Evolutionary conservation across 2,888 invertebrate genomes (phyloP).

Genomic region (Muscina levida): DNA sequence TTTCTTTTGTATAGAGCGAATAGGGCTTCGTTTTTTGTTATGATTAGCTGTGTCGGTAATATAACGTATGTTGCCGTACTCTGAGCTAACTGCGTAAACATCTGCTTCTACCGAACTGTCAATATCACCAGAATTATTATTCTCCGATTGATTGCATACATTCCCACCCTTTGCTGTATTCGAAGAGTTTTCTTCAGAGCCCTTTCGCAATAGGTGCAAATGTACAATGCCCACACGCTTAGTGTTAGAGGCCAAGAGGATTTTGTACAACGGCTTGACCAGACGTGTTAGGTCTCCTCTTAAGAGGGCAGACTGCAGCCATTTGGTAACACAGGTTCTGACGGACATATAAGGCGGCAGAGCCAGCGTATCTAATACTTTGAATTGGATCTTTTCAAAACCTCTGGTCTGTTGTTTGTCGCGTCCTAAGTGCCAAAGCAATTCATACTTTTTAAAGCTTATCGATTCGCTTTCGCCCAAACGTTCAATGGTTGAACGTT

Average conservation of each 20-base stretch:
- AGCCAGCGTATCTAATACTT: slow-evolving; percentile 81
- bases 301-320: slow-evolving; percentile 87
- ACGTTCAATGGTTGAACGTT: slow-evolving; percentile 70
- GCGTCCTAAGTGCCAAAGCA: slow-evolving; percentile 88
- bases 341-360: slow-evolving; percentile 78
- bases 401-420: slow-evolving; percentile 82
- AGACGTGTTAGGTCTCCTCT: slow-evolving; percentile 89
- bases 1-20: slow-evolving; percentile 78
- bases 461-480: slow-evolving; percentile 78
- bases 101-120: slow-evolving; percentile 80
- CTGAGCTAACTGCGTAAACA: slow-evolving; percentile 90
- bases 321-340: slow-evolving; percentile 84
- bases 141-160: slow-evolving; percentile 67
- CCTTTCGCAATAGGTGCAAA: slow-evolving; percentile 83
- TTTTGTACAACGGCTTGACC: slow-evolving; percentile 87
- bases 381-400: slow-evolving; percentile 84
- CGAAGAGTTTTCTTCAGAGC: slow-evolving; percentile 75
- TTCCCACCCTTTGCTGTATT: slow-evolving; percentile 66
- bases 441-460: slow-evolving; percentile 79
- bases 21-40: slow-evolving; percentile 79
- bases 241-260: slow-evolving; percentile 89
- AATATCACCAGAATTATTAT: slow-evolving; percentile 72
- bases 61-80: slow-evolving; percentile 87
- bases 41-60: slow-evolving; percentile 74
- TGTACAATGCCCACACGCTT: slow-evolving; percentile 91